A percentile compares a stretch with the other conserved stretches of the same genome.
Conservation (phyloP, 2,113 vertebrate species). For the Rhinolophus sinicus region DNA sequence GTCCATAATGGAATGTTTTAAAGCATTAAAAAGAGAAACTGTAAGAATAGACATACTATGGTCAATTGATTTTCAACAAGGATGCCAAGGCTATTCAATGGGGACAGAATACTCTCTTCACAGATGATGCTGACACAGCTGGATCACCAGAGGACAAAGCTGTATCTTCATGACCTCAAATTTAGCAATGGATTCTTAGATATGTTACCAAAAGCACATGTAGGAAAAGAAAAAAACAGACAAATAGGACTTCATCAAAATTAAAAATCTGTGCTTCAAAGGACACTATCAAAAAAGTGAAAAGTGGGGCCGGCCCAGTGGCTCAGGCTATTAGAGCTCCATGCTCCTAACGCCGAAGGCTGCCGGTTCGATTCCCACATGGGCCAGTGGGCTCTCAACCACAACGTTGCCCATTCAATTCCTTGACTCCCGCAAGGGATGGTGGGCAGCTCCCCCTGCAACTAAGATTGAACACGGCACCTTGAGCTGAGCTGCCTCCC, state of each 20-base stretch:
- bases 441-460: too few relatives aligned
- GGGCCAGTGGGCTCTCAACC: too few relatives aligned
- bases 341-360: too few relatives aligned
- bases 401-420: too few relatives aligned
- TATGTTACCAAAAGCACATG: not conserved
- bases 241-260: not conserved
- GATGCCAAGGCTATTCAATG: too few relatives aligned
- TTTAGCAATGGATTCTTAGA: not conserved
- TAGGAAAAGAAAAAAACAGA: not conserved
- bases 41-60: not conserved
- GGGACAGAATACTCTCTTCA: not conserved
- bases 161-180: not conserved
- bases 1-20: not conserved
- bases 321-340: too few relatives aligned
- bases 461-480: too few relatives aligned
- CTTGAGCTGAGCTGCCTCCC: too few relatives aligned
- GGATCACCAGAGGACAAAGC: not conserved
- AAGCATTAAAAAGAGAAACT: constrained; percentile 7
- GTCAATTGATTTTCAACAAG: not conserved
- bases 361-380: too few relatives aligned
- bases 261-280: not conserved
- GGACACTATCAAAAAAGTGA: not conserved
- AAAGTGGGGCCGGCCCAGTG: too few relatives aligned
- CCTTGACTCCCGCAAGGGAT: too few relatives aligned
- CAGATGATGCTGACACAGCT: too few relatives aligned